A percentile compares a stretch with the other conserved stretches of the same genome.
phyloP scores from a whole-genome alignment of 2,113 vertebrate genomes.

The Phrynosoma blainvillii region DNA sequence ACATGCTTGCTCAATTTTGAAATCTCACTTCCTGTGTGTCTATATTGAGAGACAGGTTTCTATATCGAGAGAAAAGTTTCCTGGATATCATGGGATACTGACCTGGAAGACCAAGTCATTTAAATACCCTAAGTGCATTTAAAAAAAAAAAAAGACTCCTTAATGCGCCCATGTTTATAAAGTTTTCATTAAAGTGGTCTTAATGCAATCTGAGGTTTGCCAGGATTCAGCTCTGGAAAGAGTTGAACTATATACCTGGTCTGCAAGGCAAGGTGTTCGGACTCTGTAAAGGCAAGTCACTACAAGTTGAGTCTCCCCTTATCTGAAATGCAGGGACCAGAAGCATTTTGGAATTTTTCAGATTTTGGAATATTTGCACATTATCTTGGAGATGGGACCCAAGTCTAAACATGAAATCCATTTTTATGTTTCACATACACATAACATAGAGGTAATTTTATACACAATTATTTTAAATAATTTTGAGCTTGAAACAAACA shows the following conservation, averaged over 20 bases:
- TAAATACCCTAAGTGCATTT: background rate
- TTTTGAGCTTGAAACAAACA: too few relatives aligned
- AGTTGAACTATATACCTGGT: too few relatives aligned
- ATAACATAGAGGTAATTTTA: too few relatives aligned
- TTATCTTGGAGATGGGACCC: too few relatives aligned
- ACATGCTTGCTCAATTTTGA: background rate
- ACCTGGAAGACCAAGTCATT: background rate
- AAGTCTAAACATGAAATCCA: too few relatives aligned
- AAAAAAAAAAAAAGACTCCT: background rate
- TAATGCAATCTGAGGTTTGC: background rate
- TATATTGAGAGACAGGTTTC: background rate
- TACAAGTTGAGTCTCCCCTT: too few relatives aligned
- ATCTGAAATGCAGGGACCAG: too few relatives aligned
- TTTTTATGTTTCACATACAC: too few relatives aligned
- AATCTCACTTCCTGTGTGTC: background rate
- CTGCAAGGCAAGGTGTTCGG: background rate
- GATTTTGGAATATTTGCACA: too few relatives aligned
- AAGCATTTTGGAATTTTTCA: too few relatives aligned
- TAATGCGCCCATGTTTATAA: background rate
- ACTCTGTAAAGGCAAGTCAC: too few relatives aligned
- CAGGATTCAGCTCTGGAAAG: background rate
- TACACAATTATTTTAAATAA: too few relatives aligned
- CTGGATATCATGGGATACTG: background rate
- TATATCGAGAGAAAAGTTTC: background rate
- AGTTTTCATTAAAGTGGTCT: background rate